These are phyloP conservation scores for Dorcus parallelipipedus DNA, from an alignment of 2,888 invertebrate species.

Conservation along the genomic window DNA sequence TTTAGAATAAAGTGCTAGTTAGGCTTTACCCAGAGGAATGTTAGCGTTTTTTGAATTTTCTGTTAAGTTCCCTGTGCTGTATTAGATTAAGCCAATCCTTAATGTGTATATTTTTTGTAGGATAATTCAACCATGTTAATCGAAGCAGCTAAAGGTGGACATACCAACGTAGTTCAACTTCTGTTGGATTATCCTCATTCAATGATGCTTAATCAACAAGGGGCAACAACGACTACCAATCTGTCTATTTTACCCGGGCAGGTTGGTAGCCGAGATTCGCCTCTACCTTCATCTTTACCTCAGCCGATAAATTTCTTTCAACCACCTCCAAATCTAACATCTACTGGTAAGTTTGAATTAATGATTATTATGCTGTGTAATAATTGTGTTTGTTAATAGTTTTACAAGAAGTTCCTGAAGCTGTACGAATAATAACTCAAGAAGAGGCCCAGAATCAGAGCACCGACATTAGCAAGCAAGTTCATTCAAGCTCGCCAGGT, in stretches of 20 bases:
- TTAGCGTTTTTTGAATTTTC: neutral
- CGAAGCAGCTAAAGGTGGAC: constrained; percentile 97
- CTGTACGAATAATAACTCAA: constrained; percentile 55
- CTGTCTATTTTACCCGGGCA: constrained; percentile 44
- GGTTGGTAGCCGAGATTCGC: constrained; percentile 41
- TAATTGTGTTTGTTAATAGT: constrained; percentile 37
- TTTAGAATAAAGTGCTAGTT: too few species aligned
- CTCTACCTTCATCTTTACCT: constrained; percentile 36
- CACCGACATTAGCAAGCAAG: constrained; percentile 16
- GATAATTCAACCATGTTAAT: constrained; percentile 98
- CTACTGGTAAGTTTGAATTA: constrained; percentile 28
- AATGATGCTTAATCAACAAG: constrained; percentile 63
- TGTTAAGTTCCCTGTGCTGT: neutral
- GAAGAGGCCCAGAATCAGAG: constrained; percentile 43
- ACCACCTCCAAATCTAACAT: constrained; percentile 40
- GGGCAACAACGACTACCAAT: constrained; percentile 41
- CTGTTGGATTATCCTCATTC: constrained; percentile 92
- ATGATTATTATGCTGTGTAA: neutral
- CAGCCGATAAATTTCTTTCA: constrained; percentile 46
- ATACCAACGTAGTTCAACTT: constrained; percentile 91
- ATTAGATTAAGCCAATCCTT: neutral
- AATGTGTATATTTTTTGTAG: constrained; percentile 38
- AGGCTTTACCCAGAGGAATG: neutral
- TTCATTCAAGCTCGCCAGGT: constrained; percentile 41
- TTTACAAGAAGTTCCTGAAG: constrained; percentile 59